Base-by-base conservation (phyloP, 2,797 vertebrate species). In the Oryzias dopingdopingensis region DNA sequence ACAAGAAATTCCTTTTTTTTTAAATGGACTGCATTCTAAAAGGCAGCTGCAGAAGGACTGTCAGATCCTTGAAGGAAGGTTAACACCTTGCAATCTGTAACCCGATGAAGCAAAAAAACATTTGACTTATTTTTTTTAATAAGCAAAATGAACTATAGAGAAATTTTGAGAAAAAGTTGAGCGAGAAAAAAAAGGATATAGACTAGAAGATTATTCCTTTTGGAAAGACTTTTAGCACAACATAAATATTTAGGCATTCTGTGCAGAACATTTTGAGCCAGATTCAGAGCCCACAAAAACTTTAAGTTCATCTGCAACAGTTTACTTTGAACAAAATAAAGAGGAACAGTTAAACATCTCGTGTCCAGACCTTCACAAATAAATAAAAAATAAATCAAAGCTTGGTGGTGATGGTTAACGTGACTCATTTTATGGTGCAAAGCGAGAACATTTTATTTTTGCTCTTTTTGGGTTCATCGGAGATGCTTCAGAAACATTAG, bases 11-110 rank as follows among this genome's bases (percentile, higher is more conserved):
- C 2, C 6, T 5, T 43, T 48, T 37, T 37, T 67, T 59, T 37
- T 62, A 29, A 49, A 13, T 61, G 24, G 57, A 64, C 65, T 57
- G 70, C 23, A 26, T 45, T 37, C 32, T 37, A 37, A 37, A 37
- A 37, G 3, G 32, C 12, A 12, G 32, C 32, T 37, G 32, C 32
- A 60, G 72, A 52, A 42, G 45, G 7, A 22, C 46, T 67, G 65
- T 77, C 54, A 51, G 15, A 24, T 70, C 59, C 51, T 77, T 76
- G 72, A 70, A 20, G 67, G 44, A 58, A 61, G 53, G 57, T 23
- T 44, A 47, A 49, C 43, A 49, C 59, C 65, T 71, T 53, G 43
- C 72, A 52, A 55, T 58, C 14, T 67, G 62, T 17, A 52, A 6
- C 26, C 5, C 15, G 12, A 16, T 5, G 12, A n/a, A 2, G 10